Evolutionary conservation across 2,113 vertebrate species (phyloP), one percentile per base, ranked within the genome.

Genomic region (Carettochelys insculpta): DNA sequence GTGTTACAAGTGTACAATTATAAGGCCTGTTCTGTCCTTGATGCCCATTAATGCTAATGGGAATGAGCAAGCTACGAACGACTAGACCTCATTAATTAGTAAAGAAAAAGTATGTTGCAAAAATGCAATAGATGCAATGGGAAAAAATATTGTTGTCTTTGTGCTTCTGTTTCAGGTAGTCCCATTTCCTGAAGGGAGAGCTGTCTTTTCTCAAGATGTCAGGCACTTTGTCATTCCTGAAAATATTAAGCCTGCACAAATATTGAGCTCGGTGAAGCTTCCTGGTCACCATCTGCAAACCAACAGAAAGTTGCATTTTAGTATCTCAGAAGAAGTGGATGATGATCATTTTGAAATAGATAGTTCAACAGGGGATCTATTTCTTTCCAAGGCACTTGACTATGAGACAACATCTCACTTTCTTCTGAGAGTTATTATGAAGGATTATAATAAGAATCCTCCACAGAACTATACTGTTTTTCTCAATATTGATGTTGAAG

Each of bases 351-450:
- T 99, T 91, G 98, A 98, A 90, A 95, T 99, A 2, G 97, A 99
- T 71, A 82, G 95, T 90, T 96, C 95, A 2, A 98, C 97, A 5
- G 99, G 99, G 10, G 97, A 99, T 61, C 90, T 99, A 34, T 98
- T 98, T 79, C 96, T 99, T 87, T 98, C 97, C 80, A 98, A 98
- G 92, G 97, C 97, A 61, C 98, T 99, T 84, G 98, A 99, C 97
- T 99, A 98, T 51, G 99, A 99, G 97, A 95, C 96, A 3, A 92
- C 93, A 19, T 92, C 97, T 0, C 98, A 98, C 87, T 99, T 99
- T 94, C 96, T 98, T 86, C 95, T 99, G 75, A 92, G 97, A 90
- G 96, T 99, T 54, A 89, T 88, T 22, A 93, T 97, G 38, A 97
- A 98, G 84, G 98, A 98, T 47, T 76, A 50, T 12, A 93, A 80